Conservation (phyloP, 2,113 vertebrate genomes). For the Stegostoma tigrinum region DNA sequence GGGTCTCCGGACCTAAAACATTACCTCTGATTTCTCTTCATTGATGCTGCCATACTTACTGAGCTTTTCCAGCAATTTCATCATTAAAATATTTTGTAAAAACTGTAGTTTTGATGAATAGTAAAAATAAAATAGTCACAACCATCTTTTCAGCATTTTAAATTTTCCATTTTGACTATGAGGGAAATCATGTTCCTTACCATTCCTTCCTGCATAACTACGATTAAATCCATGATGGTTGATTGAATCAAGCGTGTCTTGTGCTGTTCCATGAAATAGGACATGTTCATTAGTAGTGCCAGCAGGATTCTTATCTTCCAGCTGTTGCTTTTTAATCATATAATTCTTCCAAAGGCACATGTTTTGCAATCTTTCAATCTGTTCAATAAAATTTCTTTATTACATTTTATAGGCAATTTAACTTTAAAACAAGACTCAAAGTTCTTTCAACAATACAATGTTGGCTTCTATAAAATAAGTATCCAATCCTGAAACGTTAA, state of each 20-base stretch:
- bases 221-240: constrained; percentile 74
- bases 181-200: constrained; percentile 51
- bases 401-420: background rate
- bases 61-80: too few relatives aligned
- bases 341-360: constrained; percentile 68
- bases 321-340: constrained; percentile 63
- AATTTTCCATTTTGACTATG: background rate
- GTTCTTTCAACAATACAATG: background rate
- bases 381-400: background rate
- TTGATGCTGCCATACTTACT: too few relatives aligned
- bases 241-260: constrained; percentile 49
- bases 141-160: background rate
- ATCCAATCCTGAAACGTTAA: background rate
- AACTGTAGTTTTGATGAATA: background rate
- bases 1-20: too few relatives aligned
- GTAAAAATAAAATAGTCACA: background rate
- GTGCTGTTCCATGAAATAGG: constrained; percentile 74
- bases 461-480: background rate
- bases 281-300: constrained; percentile 58
- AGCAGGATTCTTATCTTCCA: constrained; percentile 67
- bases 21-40: too few relatives aligned
- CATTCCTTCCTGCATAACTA: constrained; percentile 72
- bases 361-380: constrained; percentile 83
- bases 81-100: too few relatives aligned
- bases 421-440: background rate